These are phyloP conservation scores for Mya arenaria DNA, from an alignment of 1,140 invertebrate species.

Conservation along the genomic window DNA sequence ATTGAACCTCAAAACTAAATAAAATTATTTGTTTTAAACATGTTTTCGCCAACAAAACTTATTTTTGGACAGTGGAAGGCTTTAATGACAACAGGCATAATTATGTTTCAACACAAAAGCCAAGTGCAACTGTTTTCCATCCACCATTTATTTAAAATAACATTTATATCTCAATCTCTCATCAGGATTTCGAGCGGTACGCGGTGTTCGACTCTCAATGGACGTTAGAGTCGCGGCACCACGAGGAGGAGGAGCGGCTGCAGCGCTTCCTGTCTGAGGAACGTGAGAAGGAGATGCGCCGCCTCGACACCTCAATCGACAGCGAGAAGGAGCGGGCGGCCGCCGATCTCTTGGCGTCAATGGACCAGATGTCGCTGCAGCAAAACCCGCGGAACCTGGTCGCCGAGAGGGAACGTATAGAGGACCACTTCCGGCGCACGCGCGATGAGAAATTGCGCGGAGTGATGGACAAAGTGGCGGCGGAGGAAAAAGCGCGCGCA, in stretches of 20 bases:
- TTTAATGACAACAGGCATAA: no score
- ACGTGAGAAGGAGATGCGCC: conserved; percentile 73
- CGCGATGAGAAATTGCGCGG: conserved; percentile 73
- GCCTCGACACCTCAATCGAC: conserved; percentile 71
- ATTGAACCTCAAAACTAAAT: no score
- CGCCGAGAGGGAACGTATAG: conserved; percentile 73
- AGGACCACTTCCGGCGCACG: conserved; percentile 73
- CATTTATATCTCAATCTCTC: no score
- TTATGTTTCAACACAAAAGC: no score
- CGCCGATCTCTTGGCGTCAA: conserved; percentile 68
- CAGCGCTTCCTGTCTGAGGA: conserved; percentile 75
- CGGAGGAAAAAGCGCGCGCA: conserved; percentile 73
- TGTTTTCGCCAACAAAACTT: not conserved
- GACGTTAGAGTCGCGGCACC: conserved; percentile 72
- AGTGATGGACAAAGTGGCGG: conserved; percentile 73
- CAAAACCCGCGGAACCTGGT: conserved; percentile 67
- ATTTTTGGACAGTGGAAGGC: no score
- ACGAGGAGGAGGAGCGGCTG: conserved; percentile 75
- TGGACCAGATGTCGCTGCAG: conserved; percentile 66
- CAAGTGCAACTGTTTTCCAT: no score
- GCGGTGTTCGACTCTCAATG: conserved; percentile 73
- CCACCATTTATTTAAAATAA: no score
- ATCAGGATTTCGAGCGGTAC: conserved; percentile 75
- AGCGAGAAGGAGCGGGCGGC: conserved; percentile 74
- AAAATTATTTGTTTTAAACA: no score